phyloP scores from a whole-genome alignment of 2,113 vertebrate genomes.

The Oxyruncus cristatus region DNA sequence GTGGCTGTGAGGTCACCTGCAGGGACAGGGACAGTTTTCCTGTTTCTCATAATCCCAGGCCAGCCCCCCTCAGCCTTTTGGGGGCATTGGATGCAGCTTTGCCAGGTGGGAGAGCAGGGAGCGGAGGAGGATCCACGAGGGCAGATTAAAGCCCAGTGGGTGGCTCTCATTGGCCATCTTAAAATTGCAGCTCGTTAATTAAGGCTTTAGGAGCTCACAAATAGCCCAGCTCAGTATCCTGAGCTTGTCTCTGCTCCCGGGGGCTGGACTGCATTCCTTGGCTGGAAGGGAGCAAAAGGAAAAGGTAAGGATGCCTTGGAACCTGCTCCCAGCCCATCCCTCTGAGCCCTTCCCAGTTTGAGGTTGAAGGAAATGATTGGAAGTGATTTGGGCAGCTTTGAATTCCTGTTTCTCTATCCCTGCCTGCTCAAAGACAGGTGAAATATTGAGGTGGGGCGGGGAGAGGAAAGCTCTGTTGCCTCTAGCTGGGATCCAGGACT shows the following conservation, averaged over 20 bases:
- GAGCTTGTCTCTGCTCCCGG: neutral
- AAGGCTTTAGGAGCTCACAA: conserved; percentile 41
- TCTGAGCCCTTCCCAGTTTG: neutral
- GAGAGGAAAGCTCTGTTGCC: neutral
- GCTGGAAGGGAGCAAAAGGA: neutral
- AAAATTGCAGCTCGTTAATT: neutral
- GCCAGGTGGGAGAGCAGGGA: neutral
- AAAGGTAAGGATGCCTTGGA: conserved; percentile 16
- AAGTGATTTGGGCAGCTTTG: neutral
- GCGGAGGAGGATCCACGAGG: fast-evolving
- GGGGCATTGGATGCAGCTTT: neutral
- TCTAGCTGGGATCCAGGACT: neutral
- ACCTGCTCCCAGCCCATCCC: fast-evolving
- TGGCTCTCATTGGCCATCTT: conserved; percentile 16
- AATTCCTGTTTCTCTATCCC: fast-evolving
- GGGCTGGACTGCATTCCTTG: neutral
- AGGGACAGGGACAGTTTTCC: neutral
- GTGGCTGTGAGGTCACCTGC: neutral
- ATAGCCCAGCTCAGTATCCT: neutral
- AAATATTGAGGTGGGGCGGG: neutral
- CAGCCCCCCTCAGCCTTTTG: neutral
- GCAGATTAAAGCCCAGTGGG: conserved; percentile 2
- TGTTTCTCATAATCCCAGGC: neutral
- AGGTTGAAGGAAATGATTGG: neutral
- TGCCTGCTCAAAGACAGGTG: fast-evolving